These are phyloP conservation scores for Stegana nigrithorax DNA, from an alignment of 2,888 invertebrate genomes.

Conservation along the genomic window DNA sequence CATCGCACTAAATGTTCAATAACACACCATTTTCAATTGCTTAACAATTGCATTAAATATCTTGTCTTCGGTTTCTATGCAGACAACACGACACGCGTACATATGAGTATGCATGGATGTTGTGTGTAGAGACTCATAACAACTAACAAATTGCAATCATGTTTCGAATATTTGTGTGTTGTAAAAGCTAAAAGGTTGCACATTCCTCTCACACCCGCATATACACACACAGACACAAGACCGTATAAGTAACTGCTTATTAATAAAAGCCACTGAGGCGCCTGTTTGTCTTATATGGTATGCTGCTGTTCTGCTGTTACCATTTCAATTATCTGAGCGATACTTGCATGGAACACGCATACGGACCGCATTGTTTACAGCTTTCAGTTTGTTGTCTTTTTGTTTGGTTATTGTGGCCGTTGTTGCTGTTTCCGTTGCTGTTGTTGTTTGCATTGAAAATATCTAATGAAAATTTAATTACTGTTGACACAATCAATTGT, in stretches of 20 bases:
- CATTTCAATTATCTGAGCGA: conserved; percentile 1
- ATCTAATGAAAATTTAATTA: conserved; percentile 11
- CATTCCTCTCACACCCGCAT: background rate
- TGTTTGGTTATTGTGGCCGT: background rate
- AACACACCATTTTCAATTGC: too few relatives aligned
- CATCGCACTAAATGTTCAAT: too few relatives aligned
- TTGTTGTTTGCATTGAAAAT: conserved; percentile 5
- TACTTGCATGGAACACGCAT: background rate
- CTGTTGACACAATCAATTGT: conserved; percentile 9
- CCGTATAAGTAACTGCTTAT: too few relatives aligned
- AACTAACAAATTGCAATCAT: too few relatives aligned
- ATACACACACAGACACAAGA: background rate
- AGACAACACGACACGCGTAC: too few relatives aligned
- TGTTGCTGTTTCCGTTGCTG: background rate
- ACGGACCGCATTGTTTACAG: background rate
- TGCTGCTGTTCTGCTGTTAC: background rate
- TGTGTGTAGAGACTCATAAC: too few relatives aligned
- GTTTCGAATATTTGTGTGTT: too few relatives aligned
- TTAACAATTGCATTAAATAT: too few relatives aligned
- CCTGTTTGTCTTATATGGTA: background rate
- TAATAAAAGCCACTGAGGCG: too few relatives aligned
- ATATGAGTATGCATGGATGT: too few relatives aligned
- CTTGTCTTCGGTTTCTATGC: too few relatives aligned
- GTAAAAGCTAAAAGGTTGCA: conserved; percentile 15
- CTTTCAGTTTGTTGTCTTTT: too few relatives aligned